A percentile compares a stretch with the other conserved stretches of the same genome.
These are phyloP conservation scores for Odontesthes bonariensis DNA, from an alignment of 2,113 vertebrate genomes.

Conservation along the genomic window DNA sequence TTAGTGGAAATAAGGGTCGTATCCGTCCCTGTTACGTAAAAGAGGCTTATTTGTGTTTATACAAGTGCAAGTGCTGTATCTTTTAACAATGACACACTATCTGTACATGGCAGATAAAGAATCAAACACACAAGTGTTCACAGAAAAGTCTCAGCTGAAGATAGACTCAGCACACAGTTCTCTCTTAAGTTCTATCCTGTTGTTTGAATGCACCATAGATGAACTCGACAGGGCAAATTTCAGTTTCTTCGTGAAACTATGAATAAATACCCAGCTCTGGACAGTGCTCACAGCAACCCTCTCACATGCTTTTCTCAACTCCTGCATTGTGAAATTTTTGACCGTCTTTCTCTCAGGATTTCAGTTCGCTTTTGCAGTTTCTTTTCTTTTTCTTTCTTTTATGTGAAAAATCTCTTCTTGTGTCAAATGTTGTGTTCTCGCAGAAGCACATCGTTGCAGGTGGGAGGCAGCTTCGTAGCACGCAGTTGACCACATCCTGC, in stretches of 20 bases:
- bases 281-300: neutral
- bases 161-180: neutral
- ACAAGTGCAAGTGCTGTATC: conserved; percentile 33
- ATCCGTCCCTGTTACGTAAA: conserved; percentile 37
- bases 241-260: neutral
- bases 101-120: conserved; percentile 43
- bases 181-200: neutral
- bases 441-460: conserved; percentile 52
- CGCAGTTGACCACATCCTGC: conserved; percentile 74
- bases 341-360: neutral
- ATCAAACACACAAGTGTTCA: conserved; percentile 21
- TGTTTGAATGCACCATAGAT: neutral
- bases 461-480: conserved; percentile 54
- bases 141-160: conserved; percentile 15
- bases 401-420: neutral
- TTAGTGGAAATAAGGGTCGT: conserved; percentile 55
- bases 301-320: neutral
- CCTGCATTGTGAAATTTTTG: neutral
- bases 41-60: conserved; percentile 56
- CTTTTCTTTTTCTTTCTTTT: conserved; percentile 13
- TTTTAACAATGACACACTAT: conserved; percentile 38
- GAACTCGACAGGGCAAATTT: neutral
- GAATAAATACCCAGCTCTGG: neutral
- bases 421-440: conserved; percentile 14
- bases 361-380: neutral